Evolutionary conservation across 2,113 vertebrate species (phyloP).

Genomic region (Telmatochromis sp.): DNA sequence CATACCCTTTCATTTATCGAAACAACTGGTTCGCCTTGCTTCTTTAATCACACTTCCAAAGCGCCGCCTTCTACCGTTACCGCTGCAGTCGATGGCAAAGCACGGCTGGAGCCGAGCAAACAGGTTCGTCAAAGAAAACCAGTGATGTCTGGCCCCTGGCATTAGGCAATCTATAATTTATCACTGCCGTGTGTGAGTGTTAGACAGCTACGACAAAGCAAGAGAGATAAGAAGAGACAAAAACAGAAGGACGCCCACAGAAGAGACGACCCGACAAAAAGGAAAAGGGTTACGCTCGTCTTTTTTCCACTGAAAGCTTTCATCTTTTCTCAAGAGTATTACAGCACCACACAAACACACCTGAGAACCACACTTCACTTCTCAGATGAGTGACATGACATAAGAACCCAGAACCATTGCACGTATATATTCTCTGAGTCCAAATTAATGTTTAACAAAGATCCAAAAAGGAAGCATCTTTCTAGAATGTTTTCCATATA

Average conservation of each 20-base stretch:
- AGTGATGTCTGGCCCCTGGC: conserved; percentile 41
- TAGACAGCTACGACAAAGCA: conserved; percentile 20
- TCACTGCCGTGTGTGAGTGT: neutral
- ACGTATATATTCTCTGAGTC: neutral
- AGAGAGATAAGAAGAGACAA: neutral
- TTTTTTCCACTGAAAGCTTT: neutral
- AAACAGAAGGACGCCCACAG: neutral
- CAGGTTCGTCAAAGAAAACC: conserved; percentile 22
- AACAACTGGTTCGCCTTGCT: neutral
- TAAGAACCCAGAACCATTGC: neutral
- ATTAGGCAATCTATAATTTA: conserved; percentile 53
- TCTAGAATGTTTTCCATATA: neutral
- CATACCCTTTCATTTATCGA: neutral
- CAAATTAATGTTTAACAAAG: neutral
- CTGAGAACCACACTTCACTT: neutral
- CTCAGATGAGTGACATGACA: neutral
- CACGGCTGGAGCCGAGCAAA: neutral
- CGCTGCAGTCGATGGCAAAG: conserved; percentile 7
- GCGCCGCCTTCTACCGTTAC: neutral
- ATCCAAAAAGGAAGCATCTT: neutral
- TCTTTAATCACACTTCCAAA: conserved; percentile 10
- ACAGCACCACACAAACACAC: neutral
- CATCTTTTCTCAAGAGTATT: neutral
- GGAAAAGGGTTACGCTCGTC: neutral
- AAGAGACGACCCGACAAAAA: neutral